Evolutionary conservation across 2,113 vertebrate species (phyloP).

Genomic region (Ptyas mucosa): DNA sequence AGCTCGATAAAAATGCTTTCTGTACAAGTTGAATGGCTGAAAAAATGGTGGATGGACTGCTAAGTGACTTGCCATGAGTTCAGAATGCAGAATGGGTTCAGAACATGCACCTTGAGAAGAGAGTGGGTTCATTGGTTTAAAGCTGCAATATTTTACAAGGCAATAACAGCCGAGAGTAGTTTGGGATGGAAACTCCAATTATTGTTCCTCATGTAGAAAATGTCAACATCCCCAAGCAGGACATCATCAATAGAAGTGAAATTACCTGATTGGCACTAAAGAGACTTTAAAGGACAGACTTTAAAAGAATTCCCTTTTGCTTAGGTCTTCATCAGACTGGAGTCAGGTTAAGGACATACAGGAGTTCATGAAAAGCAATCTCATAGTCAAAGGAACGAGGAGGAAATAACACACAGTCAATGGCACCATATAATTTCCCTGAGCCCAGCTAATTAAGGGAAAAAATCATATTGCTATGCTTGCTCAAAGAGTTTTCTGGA

Average conservation of each 20-base stretch:
- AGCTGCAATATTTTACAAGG: conserved; percentile 78
- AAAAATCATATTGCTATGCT: not conserved
- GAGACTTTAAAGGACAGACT: not conserved
- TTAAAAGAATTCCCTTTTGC: not conserved
- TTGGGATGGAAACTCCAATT: conserved; percentile 55
- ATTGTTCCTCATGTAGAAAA: conserved; percentile 49
- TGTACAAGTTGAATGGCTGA: conserved; percentile 80
- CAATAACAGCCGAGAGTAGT: conserved; percentile 66
- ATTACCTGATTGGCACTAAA: not conserved
- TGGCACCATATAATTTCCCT: not conserved
- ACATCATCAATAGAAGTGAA: conserved; percentile 33
- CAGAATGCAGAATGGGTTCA: conserved; percentile 71
- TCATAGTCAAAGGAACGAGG: not conserved
- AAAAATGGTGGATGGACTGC: conserved; percentile 64
- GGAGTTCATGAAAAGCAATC: not conserved
- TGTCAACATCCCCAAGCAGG: conserved; percentile 46
- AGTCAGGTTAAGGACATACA: not conserved
- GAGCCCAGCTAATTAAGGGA: not conserved
- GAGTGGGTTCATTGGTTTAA: conserved; percentile 73
- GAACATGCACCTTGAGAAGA: conserved; percentile 73
- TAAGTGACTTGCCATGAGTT: conserved; percentile 68
- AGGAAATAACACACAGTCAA: no score
- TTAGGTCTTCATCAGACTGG: not conserved
- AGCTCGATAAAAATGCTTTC: conserved; percentile 77
- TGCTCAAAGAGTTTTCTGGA: not conserved